A percentile compares a stretch with the other conserved stretches of the same genome.
These are phyloP conservation scores for Psophia crepitans DNA, from an alignment of 2,113 vertebrate genomes.

Conservation along the genomic window DNA sequence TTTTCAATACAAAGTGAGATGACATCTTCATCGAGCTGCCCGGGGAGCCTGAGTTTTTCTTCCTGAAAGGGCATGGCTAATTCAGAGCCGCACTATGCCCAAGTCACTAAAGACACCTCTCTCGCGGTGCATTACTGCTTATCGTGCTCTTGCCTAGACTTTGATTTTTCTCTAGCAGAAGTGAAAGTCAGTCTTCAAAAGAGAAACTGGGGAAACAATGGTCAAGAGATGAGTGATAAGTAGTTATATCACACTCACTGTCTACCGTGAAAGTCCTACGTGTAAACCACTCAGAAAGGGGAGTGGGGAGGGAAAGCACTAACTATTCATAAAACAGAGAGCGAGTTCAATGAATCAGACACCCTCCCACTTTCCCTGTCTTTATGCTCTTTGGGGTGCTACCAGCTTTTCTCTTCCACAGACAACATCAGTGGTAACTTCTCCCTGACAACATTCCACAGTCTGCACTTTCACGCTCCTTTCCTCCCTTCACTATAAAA, in stretches of 20 bases:
- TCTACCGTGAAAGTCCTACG: background rate
- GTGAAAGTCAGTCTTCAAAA: background rate
- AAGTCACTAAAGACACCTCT: background rate
- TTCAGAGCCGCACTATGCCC: background rate
- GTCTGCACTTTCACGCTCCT: background rate
- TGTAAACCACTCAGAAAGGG: background rate
- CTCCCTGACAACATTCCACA: background rate
- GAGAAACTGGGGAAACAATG: background rate
- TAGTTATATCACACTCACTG: background rate
- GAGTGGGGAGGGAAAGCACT: background rate
- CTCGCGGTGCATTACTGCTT: background rate
- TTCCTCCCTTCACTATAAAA: constrained; percentile 19
- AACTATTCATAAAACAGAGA: background rate
- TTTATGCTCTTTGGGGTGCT: background rate
- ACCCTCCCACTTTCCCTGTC: background rate
- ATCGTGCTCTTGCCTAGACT: background rate
- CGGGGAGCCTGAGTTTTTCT: background rate
- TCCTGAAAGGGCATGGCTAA: background rate
- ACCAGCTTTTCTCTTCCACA: constrained; percentile 13
- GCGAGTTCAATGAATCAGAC: background rate
- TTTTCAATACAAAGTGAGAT: background rate
- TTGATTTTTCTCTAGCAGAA: background rate
- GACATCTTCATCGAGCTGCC: background rate
- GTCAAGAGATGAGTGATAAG: background rate
- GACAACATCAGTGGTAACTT: background rate